Evolutionary conservation across 1,140 invertebrate species (phyloP).

Genomic region (Oryzaephilus surinamensis): DNA sequence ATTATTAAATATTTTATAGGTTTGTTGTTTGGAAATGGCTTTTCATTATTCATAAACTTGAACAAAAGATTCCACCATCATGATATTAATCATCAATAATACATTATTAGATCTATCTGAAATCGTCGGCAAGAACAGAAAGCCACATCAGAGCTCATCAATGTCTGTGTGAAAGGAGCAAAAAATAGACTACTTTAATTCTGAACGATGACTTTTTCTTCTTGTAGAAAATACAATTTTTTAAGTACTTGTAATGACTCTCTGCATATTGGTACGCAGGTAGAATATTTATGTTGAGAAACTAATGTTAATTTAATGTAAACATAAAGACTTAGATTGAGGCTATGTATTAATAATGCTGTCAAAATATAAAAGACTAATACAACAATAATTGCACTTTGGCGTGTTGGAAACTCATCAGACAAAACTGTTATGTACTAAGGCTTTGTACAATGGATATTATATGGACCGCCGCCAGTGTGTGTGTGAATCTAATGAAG

Average conservation of each 20-base stretch:
- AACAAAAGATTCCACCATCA: slow-evolving; percentile 6
- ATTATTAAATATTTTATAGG: slow-evolving; percentile 7
- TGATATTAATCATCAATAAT: slow-evolving; percentile 10
- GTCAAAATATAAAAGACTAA: slow-evolving; percentile 21
- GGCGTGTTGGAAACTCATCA: slow-evolving; percentile 19
- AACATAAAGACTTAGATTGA: slow-evolving; percentile 21
- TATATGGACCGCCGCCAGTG: too few relatives aligned
- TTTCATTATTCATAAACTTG: slow-evolving; percentile 8
- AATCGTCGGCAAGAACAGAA: slow-evolving; percentile 5
- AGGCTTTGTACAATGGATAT: too few relatives aligned
- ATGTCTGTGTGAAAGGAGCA: too few relatives aligned
- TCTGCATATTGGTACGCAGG: too few relatives aligned
- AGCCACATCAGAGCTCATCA: too few relatives aligned
- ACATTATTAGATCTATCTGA: slow-evolving; percentile 7
- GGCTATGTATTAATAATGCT: slow-evolving; percentile 22
- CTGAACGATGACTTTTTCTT: too few relatives aligned
- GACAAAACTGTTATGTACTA: slow-evolving; percentile 6
- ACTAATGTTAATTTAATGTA: slow-evolving; percentile 25
- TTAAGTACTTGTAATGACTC: too few relatives aligned
- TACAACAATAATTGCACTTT: slow-evolving; percentile 22
- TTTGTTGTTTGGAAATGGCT: slow-evolving; percentile 6
- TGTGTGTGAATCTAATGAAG: too few relatives aligned
- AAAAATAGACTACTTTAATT: too few relatives aligned
- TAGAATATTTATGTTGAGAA: too few relatives aligned
- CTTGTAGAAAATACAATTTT: too few relatives aligned